Percentiles rank a stretch among this genome's conserved stretches.
phyloP scores from a whole-genome alignment of 2,888 invertebrate species.

The Drosophila ezoana region DNA sequence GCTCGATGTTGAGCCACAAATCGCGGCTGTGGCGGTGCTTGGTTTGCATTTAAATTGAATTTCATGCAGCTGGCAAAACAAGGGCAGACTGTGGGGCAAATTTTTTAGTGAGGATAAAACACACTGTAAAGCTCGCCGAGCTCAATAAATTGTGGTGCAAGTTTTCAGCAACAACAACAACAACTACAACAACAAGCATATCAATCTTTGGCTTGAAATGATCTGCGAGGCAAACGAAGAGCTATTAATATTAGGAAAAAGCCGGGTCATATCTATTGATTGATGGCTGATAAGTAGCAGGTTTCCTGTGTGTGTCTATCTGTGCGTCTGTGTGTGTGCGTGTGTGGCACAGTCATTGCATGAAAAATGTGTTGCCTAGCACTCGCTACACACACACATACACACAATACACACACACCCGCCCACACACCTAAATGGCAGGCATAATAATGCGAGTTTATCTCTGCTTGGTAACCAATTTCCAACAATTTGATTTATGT shows the following conservation, averaged over 20 bases:
- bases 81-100: conserved; percentile 22
- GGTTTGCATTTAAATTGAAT: conserved; percentile 61
- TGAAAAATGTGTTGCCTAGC: conserved; percentile 38
- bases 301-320: conserved; percentile 21
- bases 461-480: conserved; percentile 75
- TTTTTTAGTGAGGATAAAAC: conserved; percentile 5
- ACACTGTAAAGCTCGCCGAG: not conserved
- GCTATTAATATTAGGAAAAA: conserved; percentile 65
- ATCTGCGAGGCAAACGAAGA: conserved; percentile 27
- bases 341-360: conserved; percentile 18
- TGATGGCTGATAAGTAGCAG: conserved; percentile 67
- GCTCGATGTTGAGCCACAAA: conserved; percentile 8
- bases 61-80: conserved; percentile 27
- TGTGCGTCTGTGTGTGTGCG: conserved; percentile 4
- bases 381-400: not conserved
- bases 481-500: conserved; percentile 77
- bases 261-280: conserved; percentile 64
- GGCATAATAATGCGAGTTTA: conserved; percentile 78
- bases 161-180: conserved; percentile 22
- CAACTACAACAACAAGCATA: conserved; percentile 43
- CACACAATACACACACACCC: not conserved
- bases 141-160: conserved; percentile 60
- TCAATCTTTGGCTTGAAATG: conserved; percentile 45
- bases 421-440: conserved; percentile 36
- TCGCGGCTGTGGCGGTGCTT: conserved; percentile 20